Evolutionary conservation across 2,797 vertebrate species (phyloP), one percentile per base, ranked within the genome.

Genomic region (Arrhamphus sclerolepis): DNA sequence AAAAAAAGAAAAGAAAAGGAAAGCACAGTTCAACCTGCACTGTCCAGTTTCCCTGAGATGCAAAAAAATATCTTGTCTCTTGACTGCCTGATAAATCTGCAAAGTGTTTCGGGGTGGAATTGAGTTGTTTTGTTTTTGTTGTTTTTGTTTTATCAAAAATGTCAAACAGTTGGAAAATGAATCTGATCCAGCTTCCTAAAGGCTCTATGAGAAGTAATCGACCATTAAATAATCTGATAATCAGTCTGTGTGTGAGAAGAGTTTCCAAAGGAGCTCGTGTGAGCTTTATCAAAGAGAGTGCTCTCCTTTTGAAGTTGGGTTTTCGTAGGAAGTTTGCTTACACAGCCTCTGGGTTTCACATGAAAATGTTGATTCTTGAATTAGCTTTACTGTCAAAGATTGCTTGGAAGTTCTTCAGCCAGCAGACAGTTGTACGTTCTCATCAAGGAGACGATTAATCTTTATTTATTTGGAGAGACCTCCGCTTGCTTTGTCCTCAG

Each of bases 41-140:
- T 56, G 61, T 66, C 46, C 1, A 10, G 40, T 44, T n/a, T 54
- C 55, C 20, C 19, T 59, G 28, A 73, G 60, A 77, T 66, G 79
- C 61, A 77, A 75, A 75, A 67, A 71, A 1, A 17, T 34, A 18
- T 2, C 5, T 10, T 29, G 47, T 49, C 17, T 20, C 28, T 66
- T 54, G 22, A 47, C 57, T 59, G 44, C 64, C 54, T 58, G 34
- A 68, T 60, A 42, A 54, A 58, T 77, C 34, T 56, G 53, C 8
- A 34, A 34, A 17, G 52, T 63, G 20, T 64, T 78, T 62, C 70
- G 78, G 80, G 83, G 70, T 73, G 22, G 46, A 80, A 18, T 18
- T 69, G 17, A n/a, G n/a, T 13, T 31, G n/a, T n/a, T n/a, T n/a
- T n/a, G n/a, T n/a, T n/a, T n/a, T n/a, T n/a, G n/a, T n/a, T n/a